These are phyloP conservation scores for Portunus trituberculatus DNA, from an alignment of 1,140 invertebrate species.

Conservation along the genomic window DNA sequence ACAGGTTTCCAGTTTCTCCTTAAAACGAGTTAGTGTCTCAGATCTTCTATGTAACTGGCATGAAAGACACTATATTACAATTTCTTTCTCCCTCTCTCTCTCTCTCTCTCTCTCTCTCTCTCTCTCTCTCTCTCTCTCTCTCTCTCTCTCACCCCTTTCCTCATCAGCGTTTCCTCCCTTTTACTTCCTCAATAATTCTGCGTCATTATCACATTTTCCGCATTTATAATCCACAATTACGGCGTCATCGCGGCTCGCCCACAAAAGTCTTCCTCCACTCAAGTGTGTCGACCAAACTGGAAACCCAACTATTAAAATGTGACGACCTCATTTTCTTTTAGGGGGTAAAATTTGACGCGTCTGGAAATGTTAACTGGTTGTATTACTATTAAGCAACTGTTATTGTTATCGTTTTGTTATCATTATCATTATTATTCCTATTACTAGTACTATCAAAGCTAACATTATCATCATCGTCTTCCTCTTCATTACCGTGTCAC, in stretches of 20 bases:
- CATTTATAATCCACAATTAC: constrained; percentile 24
- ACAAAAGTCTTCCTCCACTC: neutral
- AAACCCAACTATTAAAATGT: no score
- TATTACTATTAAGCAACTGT: no score
- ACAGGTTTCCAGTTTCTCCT: no score
- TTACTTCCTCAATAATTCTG: neutral
- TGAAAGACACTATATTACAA: no score
- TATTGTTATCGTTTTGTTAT: no score
- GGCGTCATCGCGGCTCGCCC: no score
- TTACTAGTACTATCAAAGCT: neutral
- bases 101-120: neutral
- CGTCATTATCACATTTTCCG: constrained; percentile 21
- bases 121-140: neutral
- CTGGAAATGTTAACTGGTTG: no score
- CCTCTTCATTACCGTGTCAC: neutral
- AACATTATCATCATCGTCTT: neutral
- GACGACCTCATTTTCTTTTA: no score
- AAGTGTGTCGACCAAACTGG: neutral
- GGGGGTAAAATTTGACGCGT: no score
- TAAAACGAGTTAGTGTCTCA: no score
- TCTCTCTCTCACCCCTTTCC: constrained; percentile 19
- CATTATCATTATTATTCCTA: neutral
- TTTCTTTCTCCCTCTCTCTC: no score
- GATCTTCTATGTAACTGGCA: no score
- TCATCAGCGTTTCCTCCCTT: constrained; percentile 29